These are phyloP conservation scores for Cacatua alba DNA, from an alignment of 2,113 vertebrate species.

Conservation along the genomic window DNA sequence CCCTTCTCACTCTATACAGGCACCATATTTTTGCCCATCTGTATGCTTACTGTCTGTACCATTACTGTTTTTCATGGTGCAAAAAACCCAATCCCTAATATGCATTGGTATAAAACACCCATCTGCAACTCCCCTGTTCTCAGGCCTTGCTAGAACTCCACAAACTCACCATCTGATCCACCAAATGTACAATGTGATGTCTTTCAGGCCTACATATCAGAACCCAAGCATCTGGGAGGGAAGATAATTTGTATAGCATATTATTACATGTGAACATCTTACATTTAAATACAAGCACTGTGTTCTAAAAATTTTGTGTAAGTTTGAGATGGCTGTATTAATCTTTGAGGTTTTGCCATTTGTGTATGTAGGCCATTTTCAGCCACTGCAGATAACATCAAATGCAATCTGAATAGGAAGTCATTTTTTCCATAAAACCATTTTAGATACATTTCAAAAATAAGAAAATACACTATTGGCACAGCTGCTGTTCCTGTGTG, in stretches of 20 bases:
- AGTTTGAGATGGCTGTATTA: neutral
- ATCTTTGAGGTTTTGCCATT: neutral
- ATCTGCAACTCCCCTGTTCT: neutral
- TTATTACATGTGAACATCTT: neutral
- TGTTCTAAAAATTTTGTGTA: neutral
- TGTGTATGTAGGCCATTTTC: neutral
- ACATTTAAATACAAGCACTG: neutral
- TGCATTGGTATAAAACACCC: neutral
- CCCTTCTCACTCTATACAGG: neutral
- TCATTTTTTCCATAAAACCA: neutral
- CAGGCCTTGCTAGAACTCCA: neutral
- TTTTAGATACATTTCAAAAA: neutral
- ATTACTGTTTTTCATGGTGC: neutral
- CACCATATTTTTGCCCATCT: neutral
- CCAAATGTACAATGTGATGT: neutral
- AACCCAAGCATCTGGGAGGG: neutral
- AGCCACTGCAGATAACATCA: neutral
- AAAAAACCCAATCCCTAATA: neutral
- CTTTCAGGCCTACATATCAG: neutral
- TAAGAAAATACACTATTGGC: neutral
- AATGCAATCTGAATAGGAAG: neutral
- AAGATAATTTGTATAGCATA: neutral
- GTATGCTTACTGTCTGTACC: neutral
- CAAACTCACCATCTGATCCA: neutral
- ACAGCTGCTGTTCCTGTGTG: neutral